Conservation (phyloP, 2,888 invertebrate genomes). For the Xestia ashworthii region DNA sequence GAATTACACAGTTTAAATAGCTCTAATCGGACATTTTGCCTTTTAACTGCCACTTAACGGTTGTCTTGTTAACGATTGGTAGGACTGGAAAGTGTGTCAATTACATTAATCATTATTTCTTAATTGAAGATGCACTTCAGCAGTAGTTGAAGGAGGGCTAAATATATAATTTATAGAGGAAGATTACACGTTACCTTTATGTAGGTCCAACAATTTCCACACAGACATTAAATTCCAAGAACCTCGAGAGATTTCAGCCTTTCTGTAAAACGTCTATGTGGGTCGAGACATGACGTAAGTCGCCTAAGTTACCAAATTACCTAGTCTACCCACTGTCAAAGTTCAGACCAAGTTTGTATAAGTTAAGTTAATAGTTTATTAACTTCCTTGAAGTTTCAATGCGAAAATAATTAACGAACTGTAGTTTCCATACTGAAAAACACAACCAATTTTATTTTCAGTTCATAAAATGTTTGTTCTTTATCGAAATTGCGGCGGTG, state of each 20-base stretch:
- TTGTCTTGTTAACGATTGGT: slow-evolving; percentile 60
- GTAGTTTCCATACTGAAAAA: slow-evolving; percentile 40
- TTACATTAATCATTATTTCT: slow-evolving; percentile 42
- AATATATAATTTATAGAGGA: not conserved
- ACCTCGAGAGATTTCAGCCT: not conserved
- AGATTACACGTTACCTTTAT: not conserved
- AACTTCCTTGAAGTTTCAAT: slow-evolving; percentile 37
- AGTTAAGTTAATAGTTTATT: slow-evolving; percentile 29
- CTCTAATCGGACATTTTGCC: slow-evolving; percentile 72
- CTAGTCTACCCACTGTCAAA: slow-evolving; percentile 19
- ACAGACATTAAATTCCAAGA: slow-evolving; percentile 5
- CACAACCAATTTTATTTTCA: slow-evolving; percentile 43
- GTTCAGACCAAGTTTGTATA: slow-evolving; percentile 24
- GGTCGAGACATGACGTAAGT: not conserved
- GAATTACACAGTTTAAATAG: slow-evolving; percentile 71
- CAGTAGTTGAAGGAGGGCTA: not conserved
- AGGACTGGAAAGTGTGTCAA: slow-evolving; percentile 37
- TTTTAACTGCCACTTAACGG: slow-evolving; percentile 72
- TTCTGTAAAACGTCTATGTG: not conserved
- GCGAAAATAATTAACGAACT: slow-evolving; percentile 41
- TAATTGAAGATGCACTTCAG: slow-evolving; percentile 44
- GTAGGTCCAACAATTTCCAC: not conserved
- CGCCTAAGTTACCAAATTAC: slow-evolving; percentile 5
- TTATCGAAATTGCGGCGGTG: slow-evolving; percentile 49
- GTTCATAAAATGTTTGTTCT: slow-evolving; percentile 45